Percentiles rank a stretch among this genome's conserved stretches.
Conservation (phyloP, 2,888 invertebrate species). For the Hydropsyche betteni region DNA sequence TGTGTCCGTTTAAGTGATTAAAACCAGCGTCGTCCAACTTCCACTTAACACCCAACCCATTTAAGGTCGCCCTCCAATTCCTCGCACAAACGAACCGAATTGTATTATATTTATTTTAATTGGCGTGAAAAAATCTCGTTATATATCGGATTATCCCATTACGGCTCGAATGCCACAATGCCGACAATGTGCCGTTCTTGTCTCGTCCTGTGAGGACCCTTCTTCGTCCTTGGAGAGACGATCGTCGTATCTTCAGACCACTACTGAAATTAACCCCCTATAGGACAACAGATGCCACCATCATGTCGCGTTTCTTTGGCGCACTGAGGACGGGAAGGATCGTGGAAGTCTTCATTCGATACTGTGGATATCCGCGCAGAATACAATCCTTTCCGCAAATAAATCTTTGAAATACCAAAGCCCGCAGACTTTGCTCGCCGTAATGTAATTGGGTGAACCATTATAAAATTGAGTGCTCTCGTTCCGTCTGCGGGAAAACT, state of each 20-base stretch:
- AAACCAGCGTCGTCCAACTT: conserved; percentile 27
- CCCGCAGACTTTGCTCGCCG: conserved; percentile 18
- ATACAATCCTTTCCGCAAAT: conserved; percentile 48
- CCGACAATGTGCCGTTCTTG: too few species aligned
- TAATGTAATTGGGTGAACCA: conserved; percentile 51
- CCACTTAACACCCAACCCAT: background rate
- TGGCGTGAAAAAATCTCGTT: too few species aligned
- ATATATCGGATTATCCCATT: too few species aligned
- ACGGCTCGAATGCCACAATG: too few species aligned
- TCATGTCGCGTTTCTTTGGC: conserved; percentile 26
- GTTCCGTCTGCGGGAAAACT: too few species aligned
- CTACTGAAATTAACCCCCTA: conserved; percentile 43
- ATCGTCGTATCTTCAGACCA: background rate
- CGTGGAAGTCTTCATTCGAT: conserved; percentile 46
- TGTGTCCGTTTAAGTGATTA: conserved; percentile 44
- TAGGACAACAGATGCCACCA: conserved; percentile 39
- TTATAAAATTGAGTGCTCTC: conserved; percentile 47
- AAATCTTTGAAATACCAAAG: conserved; percentile 33
- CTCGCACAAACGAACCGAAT: too few species aligned
- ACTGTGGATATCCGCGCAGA: background rate
- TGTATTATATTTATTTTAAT: too few species aligned
- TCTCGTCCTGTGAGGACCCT: background rate
- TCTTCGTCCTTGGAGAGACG: background rate
- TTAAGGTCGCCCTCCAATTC: background rate
- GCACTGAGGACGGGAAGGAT: conserved; percentile 34